Conservation (phyloP, 2,113 vertebrate species). For the Candoia aspera region DNA sequence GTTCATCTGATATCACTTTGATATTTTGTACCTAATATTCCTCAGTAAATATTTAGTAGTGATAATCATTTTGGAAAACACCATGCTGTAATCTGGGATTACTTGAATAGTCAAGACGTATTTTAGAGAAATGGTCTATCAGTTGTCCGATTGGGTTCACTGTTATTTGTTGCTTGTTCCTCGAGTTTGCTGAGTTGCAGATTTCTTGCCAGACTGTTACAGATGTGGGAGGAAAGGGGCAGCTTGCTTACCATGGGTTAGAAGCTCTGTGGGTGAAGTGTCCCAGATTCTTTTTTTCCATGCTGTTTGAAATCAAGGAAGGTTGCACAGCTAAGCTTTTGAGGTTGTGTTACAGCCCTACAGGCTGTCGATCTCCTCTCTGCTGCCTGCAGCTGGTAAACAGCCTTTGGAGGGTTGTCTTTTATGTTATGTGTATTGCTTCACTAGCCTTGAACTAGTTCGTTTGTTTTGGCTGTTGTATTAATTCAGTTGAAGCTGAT, state of each 20-base stretch:
- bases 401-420: neutral
- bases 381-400: neutral
- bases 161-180: neutral
- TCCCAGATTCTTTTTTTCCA: neutral
- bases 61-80: neutral
- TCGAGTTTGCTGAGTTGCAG: neutral
- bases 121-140: neutral
- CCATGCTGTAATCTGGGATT: neutral
- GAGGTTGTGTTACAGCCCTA: neutral
- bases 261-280: neutral
- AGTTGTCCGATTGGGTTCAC: neutral
- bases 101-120: neutral
- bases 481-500: neutral
- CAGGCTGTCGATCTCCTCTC: neutral
- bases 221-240: neutral
- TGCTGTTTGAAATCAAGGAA: neutral
- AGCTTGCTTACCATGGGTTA: neutral
- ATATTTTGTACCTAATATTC: neutral
- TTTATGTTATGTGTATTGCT: neutral
- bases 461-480: neutral
- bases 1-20: neutral
- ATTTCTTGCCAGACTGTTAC: neutral
- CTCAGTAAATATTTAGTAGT: neutral
- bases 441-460: neutral
- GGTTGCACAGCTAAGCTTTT: neutral